Conservation (phyloP, 2,113 vertebrate genomes). For the Alexandromys fortis region DNA sequence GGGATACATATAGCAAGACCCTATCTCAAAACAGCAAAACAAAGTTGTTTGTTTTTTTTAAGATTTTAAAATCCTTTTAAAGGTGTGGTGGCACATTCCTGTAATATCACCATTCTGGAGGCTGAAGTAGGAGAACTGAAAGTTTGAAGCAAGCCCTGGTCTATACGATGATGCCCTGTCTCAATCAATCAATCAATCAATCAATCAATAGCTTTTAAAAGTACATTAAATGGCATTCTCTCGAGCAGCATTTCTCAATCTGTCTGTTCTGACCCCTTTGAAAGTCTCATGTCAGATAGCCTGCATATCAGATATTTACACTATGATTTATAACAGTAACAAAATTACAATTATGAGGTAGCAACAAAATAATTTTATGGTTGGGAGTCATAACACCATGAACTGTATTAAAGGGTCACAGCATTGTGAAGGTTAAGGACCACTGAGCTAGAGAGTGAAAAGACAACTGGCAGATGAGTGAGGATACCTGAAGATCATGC, state of each 20-base stretch:
- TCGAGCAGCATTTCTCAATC: background rate
- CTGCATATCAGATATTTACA: background rate
- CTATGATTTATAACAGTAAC: background rate
- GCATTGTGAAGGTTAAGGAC: background rate
- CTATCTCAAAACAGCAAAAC: background rate
- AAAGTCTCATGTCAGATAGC: background rate
- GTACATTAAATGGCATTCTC: background rate
- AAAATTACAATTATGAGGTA: background rate
- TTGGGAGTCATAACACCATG: background rate
- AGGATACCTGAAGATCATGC: background rate
- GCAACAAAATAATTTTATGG: background rate
- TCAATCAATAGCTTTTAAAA: background rate
- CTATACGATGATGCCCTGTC: background rate
- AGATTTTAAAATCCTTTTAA: background rate
- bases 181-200: background rate
- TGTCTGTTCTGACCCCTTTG: background rate
- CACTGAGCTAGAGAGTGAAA: background rate
- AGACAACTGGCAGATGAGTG: background rate
- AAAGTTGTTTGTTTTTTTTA: background rate
- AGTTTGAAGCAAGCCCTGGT: background rate
- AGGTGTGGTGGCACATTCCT: background rate
- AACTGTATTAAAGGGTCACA: background rate
- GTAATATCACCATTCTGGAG: too few relatives aligned
- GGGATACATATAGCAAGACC: background rate
- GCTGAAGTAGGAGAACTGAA: background rate